Conservation (phyloP, 2,113 vertebrate species). For the Ameiurus melas region DNA sequence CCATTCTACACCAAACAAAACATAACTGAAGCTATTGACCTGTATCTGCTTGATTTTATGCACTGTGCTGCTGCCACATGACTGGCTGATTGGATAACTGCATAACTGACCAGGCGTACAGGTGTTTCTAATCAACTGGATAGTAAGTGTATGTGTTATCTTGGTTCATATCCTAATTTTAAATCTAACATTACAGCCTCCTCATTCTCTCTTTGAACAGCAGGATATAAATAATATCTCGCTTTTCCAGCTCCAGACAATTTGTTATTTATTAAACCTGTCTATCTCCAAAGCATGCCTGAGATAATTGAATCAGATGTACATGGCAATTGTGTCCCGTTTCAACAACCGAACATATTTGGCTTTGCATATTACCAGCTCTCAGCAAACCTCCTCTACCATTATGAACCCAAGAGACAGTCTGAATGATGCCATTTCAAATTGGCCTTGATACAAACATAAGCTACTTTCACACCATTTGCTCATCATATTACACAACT, state of each 20-base stretch:
- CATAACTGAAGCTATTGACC: background rate
- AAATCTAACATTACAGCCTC: background rate
- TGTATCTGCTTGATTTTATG: background rate
- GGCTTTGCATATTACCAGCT: conserved; percentile 5
- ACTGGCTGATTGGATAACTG: background rate
- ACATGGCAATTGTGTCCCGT: background rate
- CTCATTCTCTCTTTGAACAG: background rate
- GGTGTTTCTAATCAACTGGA: background rate
- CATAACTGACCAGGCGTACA: background rate
- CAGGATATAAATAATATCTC: background rate
- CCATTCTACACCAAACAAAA: background rate
- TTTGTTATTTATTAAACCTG: conserved; percentile 16
- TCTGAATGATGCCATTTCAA: conserved; percentile 33
- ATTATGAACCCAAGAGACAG: conserved; percentile 4
- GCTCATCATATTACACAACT: background rate
- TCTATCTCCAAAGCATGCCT: background rate
- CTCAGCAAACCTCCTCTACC: conserved; percentile 9
- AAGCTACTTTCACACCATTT: conserved; percentile 33
- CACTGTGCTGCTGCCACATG: background rate
- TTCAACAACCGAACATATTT: background rate
- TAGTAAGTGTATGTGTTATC: background rate
- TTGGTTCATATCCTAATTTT: background rate
- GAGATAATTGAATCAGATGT: conserved; percentile 10
- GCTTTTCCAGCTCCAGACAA: background rate
- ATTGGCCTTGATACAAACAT: conserved; percentile 1